These are phyloP conservation scores for Entelurus aequoreus DNA, from an alignment of 2,113 vertebrate genomes.

Conservation along the genomic window DNA sequence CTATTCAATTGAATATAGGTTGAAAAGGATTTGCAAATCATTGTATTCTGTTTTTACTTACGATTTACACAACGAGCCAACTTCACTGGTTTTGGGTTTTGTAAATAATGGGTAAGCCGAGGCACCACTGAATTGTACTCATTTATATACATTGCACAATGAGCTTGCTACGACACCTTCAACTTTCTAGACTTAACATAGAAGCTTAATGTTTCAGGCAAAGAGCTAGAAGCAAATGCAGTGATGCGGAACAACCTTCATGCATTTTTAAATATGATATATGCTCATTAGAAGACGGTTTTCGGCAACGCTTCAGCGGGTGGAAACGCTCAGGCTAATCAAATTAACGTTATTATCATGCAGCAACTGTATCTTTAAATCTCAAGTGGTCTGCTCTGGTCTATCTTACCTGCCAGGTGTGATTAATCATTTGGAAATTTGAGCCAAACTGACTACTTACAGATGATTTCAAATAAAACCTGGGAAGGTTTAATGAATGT, in stretches of 20 bases:
- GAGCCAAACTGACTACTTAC: background rate
- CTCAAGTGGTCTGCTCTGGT: slow-evolving; percentile 1
- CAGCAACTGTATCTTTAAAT: slow-evolving; percentile 10
- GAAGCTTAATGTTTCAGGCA: background rate
- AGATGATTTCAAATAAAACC: background rate
- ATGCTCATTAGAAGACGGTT: slow-evolving; percentile 12
- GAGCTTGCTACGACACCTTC: too few relatives aligned
- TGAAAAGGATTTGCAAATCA: too few relatives aligned
- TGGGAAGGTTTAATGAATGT: slow-evolving; percentile 9
- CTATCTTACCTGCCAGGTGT: background rate
- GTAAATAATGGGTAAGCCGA: too few relatives aligned
- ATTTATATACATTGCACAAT: too few relatives aligned
- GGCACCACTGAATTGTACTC: too few relatives aligned
- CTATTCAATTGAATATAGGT: too few relatives aligned
- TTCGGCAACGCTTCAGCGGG: background rate
- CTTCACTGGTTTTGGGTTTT: too few relatives aligned
- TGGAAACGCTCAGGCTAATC: background rate
- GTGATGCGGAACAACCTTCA: background rate
- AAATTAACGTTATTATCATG: background rate
- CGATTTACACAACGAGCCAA: too few relatives aligned
- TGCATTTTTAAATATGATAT: slow-evolving; percentile 17
- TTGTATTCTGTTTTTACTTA: too few relatives aligned
- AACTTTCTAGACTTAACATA: too few relatives aligned
- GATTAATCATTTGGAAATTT: slow-evolving; percentile 12
- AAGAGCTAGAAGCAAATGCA: background rate